Percentiles rank a stretch among this genome's conserved stretches.
phyloP scores from a whole-genome alignment of 2,888 invertebrate species.

The Minunthozetes semirufus region DNA sequence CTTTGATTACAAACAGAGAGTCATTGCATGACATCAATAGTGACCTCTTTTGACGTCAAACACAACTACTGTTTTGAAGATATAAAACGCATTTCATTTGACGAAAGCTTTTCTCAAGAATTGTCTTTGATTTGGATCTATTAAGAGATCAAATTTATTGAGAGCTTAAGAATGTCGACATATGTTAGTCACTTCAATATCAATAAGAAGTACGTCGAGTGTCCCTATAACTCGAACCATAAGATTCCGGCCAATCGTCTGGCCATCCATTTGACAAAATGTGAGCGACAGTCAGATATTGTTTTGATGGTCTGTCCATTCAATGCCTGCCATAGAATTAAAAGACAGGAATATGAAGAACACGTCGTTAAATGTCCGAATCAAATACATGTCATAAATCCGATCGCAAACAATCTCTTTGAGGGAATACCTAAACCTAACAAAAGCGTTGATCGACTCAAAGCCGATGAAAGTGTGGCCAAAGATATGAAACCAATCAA shows the following conservation, averaged over 20 bases:
- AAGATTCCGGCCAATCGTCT: neutral
- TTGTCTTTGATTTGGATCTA: neutral
- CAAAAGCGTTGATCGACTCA: neutral
- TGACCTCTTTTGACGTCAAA: neutral
- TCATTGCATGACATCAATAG: neutral
- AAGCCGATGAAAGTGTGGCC: neutral
- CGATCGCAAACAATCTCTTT: neutral
- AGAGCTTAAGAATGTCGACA: neutral
- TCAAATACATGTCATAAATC: neutral
- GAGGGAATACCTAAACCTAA: neutral
- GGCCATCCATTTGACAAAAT: neutral
- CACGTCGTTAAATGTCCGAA: neutral
- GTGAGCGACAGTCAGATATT: neutral
- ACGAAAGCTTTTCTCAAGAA: neutral
- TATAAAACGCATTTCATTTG: neutral
- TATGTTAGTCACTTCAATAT: neutral
- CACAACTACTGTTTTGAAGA: neutral
- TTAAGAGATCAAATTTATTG: neutral
- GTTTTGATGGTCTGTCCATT: constrained; percentile 4
- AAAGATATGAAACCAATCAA: neutral
- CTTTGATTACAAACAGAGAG: too few relatives aligned
- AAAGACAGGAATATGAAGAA: neutral
- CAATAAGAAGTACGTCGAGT: neutral
- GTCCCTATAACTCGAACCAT: constrained; percentile 16
- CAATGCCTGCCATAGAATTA: neutral